Base-by-base conservation (phyloP, 2,888 invertebrate genomes). In the Drosophila flavopinicola region DNA sequence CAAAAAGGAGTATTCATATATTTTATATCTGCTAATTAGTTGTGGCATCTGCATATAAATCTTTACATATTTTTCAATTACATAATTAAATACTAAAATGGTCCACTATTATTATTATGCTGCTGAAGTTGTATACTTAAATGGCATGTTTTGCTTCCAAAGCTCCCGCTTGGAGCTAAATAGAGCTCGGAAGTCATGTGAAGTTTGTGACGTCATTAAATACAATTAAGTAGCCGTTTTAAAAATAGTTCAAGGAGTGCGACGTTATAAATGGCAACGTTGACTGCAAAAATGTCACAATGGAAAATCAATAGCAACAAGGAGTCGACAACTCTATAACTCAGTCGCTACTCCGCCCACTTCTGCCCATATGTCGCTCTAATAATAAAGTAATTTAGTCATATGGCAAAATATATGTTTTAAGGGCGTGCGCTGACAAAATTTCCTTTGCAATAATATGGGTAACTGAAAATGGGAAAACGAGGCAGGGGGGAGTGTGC, bases 161-260 rank as follows among this genome's bases (percentile, higher is more conserved):
- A 24, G 52, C 32, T 47, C 29, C 56, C 20, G 48, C 42, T 32
- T 23, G 9, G 42, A 44, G 65, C 41, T 66, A 27, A 47, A 30
- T 33, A 10, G n/a, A n/a, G 29, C 20, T 39, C 37, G 38, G 45
- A 39, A 52, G 45, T 53, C 61, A 51, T 66, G 51, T 61, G 45
- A 51, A 56, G 54, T 53, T 52, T 60, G 60, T 71, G 70, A 66
- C 66, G 66, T 66, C 70, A 56, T 66, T 60, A 42, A 25, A 23
- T 15, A 35, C 38, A 71, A 52, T 53, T 48, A 42, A 66, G 35
- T 38, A 20, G 41, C 29, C 39, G 27, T 68, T 66, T 74, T 60
- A 73, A 66, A 73, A 66, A 65, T 66, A 73, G 74, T 69, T 66
- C 60, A 74, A 69, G 60, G 57, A 69, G 70, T 59, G 32, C 48